Evolutionary conservation across 2,888 invertebrate genomes (phyloP).

Genomic region (Oscheius sp.): DNA sequence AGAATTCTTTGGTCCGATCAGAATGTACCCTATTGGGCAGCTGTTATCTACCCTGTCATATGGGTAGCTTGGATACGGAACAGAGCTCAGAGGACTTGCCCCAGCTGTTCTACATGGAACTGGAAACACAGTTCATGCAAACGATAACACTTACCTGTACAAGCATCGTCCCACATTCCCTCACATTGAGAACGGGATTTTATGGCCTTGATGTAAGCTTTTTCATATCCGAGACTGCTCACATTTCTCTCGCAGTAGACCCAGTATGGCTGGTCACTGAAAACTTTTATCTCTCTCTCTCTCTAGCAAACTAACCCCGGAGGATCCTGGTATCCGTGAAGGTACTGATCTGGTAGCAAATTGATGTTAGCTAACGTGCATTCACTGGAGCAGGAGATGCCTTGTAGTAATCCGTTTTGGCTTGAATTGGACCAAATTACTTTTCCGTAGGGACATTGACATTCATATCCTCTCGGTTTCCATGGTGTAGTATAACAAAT

Average conservation of each 20-base stretch:
- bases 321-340: slow-evolving; percentile 14
- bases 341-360: background rate
- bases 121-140: no score
- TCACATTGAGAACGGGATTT: no score
- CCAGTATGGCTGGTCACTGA: background rate
- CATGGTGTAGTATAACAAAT: background rate
- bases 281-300: no score
- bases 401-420: background rate
- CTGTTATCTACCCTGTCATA: no score
- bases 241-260: background rate
- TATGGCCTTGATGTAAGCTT: background rate
- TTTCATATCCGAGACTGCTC: background rate
- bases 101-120: no score
- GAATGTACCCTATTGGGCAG: no score
- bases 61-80: no score
- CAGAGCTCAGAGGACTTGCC: no score
- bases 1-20: no score
- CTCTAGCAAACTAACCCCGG: background rate
- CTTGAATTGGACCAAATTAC: background rate
- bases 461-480: background rate
- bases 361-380: background rate
- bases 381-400: slow-evolving; percentile 5
- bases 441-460: slow-evolving; percentile 6
- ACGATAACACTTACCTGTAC: no score
- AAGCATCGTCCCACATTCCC: no score